Evolutionary conservation across 2,797 vertebrate genomes (phyloP), one percentile per base, ranked within the genome.

Genomic region (Aeoliscus strigatus): DNA sequence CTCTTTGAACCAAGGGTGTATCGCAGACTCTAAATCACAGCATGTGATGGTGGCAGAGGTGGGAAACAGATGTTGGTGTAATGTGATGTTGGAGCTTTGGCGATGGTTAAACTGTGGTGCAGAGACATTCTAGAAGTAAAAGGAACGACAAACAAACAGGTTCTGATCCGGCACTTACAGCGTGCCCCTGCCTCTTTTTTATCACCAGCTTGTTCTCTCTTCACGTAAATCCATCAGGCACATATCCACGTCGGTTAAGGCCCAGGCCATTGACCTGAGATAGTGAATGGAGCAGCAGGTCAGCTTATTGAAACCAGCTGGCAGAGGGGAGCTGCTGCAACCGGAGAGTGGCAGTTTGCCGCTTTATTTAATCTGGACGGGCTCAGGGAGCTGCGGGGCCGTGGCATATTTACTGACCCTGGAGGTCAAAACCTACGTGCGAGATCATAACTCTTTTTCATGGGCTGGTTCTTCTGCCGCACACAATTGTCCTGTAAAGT

Each of bases 221-320:
- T 73, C 8, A 56, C 41, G 51, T 83, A 77, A 86, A 85, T 76
- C 77, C 51, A 55, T 85, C 73, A 81, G 67, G 63, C 51, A 70
- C 50, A 14, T 54, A 50, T 76, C 65, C 68, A 67, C 34, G 65
- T 81, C 48, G 16, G 67, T 66, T 56, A 28, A 46, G 49, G 53
- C 72, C 71, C 21, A 35, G 41, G 53, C 33, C 14, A 9, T 34
- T 88, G 76, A 86, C 80, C 80, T 26, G 30, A 59, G 70, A 58
- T 79, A 29, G 82, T 26, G 21, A 60, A 44, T 14, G 56, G 42
- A 66, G 75, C 62, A n/a, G 47, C 13, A 13, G 38, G 62, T 49
- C n/a, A 13, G 60, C 71, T 89, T 86, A 87, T 87, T 90, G 78
- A 77, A 90, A 90, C 54, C 80, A 89, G 68, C 75, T 90, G 78